These are phyloP conservation scores for Hetaerina americana DNA, from an alignment of 1,140 invertebrate species.

Conservation along the genomic window DNA sequence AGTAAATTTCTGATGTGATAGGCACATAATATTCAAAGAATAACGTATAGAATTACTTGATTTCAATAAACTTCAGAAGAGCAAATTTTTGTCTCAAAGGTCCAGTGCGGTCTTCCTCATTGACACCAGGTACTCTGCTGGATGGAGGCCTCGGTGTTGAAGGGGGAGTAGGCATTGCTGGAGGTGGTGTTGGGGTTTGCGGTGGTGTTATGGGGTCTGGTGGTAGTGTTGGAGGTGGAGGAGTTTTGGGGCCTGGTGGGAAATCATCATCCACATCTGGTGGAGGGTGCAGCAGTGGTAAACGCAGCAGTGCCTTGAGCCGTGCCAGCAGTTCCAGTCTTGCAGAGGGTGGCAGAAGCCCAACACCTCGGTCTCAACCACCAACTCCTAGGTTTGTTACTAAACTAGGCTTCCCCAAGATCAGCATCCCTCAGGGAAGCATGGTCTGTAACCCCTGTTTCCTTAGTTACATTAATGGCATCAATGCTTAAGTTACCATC, in stretches of 20 bases:
- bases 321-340: constrained; percentile 75
- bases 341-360: constrained; percentile 59
- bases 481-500: no score
- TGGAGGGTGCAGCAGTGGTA: constrained; percentile 52
- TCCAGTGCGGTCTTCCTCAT: constrained; percentile 21
- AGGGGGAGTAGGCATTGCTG: background rate
- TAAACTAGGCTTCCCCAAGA: no score
- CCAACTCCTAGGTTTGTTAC: constrained; percentile 59
- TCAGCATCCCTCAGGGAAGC: no score
- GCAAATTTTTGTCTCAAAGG: no score
- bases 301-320: constrained; percentile 78
- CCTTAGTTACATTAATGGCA: no score
- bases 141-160: constrained; percentile 14
- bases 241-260: background rate
- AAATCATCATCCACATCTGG: constrained; percentile 4
- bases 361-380: constrained; percentile 68
- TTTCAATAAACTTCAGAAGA: no score
- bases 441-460: no score
- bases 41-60: no score
- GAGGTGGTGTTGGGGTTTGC: background rate
- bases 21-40: no score
- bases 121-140: constrained; percentile 23
- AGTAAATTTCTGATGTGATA: no score
- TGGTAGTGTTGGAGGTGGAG: background rate
- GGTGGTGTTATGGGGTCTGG: background rate